These are phyloP conservation scores for Entosphenus tridentatus DNA, from an alignment of 2,113 vertebrate species.

Conservation along the genomic window DNA sequence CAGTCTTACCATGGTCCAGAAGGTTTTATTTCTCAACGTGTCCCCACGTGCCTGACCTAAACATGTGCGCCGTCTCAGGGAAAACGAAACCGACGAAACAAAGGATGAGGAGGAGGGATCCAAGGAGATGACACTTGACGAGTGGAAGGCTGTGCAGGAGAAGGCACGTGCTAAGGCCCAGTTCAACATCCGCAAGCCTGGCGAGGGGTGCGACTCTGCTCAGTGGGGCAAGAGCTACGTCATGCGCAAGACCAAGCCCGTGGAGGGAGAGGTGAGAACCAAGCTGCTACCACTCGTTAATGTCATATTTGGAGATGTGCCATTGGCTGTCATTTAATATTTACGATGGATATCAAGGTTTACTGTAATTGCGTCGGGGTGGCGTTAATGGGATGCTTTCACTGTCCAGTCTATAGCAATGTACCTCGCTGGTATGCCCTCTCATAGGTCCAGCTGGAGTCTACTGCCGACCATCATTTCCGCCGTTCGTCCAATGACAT, in stretches of 20 bases:
- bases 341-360: background rate
- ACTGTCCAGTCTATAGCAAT: background rate
- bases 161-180: slow-evolving; percentile 87
- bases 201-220: slow-evolving; percentile 69
- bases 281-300: slow-evolving; percentile 11
- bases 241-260: slow-evolving; percentile 88
- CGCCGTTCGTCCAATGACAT: slow-evolving; percentile 96
- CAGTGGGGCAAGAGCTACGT: slow-evolving; percentile 94
- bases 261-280: slow-evolving; percentile 36
- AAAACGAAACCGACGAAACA: slow-evolving; percentile 82
- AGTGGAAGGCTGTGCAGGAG: slow-evolving; percentile 96
- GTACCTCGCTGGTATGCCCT: slow-evolving; percentile 7
- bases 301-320: slow-evolving; percentile 23
- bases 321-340: background rate
- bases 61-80: slow-evolving; percentile 24
- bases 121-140: slow-evolving; percentile 96
- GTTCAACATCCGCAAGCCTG: slow-evolving; percentile 95
- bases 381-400: background rate
- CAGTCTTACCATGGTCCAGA: too few relatives aligned
- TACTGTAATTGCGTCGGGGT: background rate
- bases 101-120: slow-evolving; percentile 61
- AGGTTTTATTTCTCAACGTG: too few relatives aligned
- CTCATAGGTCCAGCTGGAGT: slow-evolving; percentile 32
- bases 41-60: background rate
- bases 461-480: slow-evolving; percentile 75